Base-by-base conservation (phyloP, 2,797 vertebrate species). In the Chanos chanos region DNA sequence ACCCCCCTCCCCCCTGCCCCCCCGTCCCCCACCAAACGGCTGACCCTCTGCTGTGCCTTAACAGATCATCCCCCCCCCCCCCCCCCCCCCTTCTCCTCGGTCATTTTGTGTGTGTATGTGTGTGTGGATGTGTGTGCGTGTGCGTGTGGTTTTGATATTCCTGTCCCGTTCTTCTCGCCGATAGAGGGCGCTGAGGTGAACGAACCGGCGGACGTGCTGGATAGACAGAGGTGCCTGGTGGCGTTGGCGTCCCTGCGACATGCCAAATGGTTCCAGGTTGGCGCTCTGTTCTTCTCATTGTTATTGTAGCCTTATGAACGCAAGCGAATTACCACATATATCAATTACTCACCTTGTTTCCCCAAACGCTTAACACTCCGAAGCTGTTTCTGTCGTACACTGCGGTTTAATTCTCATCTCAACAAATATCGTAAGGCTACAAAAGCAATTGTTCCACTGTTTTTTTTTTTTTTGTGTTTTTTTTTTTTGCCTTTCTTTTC, bases 211-310 rank as follows among this genome's bases (percentile, higher is more conserved):
- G 94, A 97, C 91, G 92, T 96, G 92, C 85, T 99, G 93, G 93
- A 97, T 93, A 96, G 94, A 94, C 94, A 96, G 92, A 95, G 94
- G 92, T 98, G 96, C 92, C 93, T 98, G 88, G 91, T 94, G 80
- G 96, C 96, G 90, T 94, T 99, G 95, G 96, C 96, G 89, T 96
- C 96, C 90, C 95, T 99, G 86, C 94, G 96, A 92, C 96, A 99
- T 94, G 92, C 96, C 92, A 99, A 98, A 91, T 98, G 96, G 96
- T 99, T 98, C 93, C 96, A 99, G 96, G 96, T 99, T 94, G 93
- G 96, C 94, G 88, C 85, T 91, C 93, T 91, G 85, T 94, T 96
- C 90, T 93, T 91, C 91, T 96, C 92, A 89, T 89, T 92, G 85
- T 94, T 91, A 81, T 85, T 91, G 89, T 94, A 93, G 89, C 90